Percentiles rank a stretch among this genome's conserved stretches.
Conservation (phyloP, 92 coral and sea anemone genomes). For the Epizoanthus stellaris region DNA sequence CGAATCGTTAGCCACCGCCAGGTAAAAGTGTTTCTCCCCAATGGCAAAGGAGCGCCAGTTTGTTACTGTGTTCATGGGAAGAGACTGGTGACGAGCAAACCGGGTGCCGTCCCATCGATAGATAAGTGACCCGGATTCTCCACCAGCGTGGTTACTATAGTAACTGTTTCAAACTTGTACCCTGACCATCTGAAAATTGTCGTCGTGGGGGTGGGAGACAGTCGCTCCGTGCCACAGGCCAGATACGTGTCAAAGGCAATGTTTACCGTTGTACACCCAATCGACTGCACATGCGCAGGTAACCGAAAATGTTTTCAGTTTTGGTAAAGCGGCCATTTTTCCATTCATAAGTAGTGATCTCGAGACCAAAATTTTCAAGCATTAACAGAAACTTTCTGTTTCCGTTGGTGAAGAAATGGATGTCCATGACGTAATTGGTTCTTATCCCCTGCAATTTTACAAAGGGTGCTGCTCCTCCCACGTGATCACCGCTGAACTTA, state of each 20-base stretch:
- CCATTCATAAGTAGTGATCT: slow-evolving; percentile 6
- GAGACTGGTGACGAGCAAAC: background rate
- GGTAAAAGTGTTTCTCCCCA: background rate
- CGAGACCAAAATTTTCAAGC: background rate
- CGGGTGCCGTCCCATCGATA: slow-evolving; percentile 19
- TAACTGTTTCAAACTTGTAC: background rate
- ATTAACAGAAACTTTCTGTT: background rate
- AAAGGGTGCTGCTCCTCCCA: slow-evolving; percentile 5
- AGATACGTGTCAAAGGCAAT: slow-evolving; percentile 15
- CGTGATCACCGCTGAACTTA: background rate
- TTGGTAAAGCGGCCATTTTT: background rate
- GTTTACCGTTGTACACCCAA: background rate
- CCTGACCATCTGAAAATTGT: slow-evolving; percentile 12
- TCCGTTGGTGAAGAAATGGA: background rate
- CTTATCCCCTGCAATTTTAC: background rate
- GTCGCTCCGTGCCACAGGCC: background rate
- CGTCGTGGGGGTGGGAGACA: background rate
- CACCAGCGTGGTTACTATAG: background rate
- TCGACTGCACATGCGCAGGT: background rate
- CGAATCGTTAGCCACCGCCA: background rate
- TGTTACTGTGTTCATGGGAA: background rate
- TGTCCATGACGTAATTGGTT: background rate
- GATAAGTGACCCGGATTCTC: background rate
- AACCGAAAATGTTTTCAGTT: background rate
- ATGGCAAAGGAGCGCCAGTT: background rate